These are phyloP conservation scores for Chiroxiphia lanceolata DNA, from an alignment of 2,797 vertebrate genomes.

Conservation along the genomic window DNA sequence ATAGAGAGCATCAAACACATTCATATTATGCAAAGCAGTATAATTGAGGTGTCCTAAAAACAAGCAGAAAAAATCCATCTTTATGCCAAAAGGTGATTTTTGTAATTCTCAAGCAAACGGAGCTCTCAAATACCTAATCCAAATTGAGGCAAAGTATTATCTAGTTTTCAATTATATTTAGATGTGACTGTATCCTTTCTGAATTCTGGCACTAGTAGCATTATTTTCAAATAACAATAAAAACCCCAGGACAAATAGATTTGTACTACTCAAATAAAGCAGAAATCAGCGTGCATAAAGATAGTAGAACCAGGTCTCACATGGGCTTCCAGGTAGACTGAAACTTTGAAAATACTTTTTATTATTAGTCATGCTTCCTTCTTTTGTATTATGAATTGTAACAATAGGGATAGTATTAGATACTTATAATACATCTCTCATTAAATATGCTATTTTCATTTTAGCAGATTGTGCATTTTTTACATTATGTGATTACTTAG, in stretches of 20 bases:
- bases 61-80: not conserved
- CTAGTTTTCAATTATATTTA: not conserved
- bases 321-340: not conserved
- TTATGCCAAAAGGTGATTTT: not conserved
- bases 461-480: accelerated
- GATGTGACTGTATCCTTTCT: not conserved
- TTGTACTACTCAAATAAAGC: not conserved
- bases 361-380: not conserved
- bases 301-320: not conserved
- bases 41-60: not conserved
- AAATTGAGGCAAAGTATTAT: not conserved
- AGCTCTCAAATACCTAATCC: not conserved
- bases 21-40: not conserved
- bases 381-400: not conserved
- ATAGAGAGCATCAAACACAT: not conserved
- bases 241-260: accelerated
- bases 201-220: not conserved
- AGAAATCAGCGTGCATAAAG: not conserved
- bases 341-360: not conserved
- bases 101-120: not conserved
- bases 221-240: not conserved
- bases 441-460: not conserved
- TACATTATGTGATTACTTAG: not conserved
- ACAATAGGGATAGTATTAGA: not conserved
- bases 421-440: not conserved